Percentiles rank a stretch among this genome's conserved stretches.
These are phyloP conservation scores for Colletes gigas DNA, from an alignment of 1,140 invertebrate species.

Conservation along the genomic window DNA sequence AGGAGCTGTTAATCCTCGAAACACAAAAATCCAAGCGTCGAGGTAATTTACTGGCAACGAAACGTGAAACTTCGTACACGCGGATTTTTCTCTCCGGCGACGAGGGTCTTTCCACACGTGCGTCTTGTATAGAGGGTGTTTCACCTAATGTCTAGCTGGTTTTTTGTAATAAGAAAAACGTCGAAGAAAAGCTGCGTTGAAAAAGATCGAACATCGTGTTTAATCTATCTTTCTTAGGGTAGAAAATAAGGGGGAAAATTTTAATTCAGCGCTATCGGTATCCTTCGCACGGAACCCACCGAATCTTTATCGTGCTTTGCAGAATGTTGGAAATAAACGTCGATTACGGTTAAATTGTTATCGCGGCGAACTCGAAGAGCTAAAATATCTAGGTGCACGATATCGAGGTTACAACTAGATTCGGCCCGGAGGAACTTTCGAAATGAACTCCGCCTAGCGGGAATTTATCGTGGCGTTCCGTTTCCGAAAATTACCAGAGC, in stretches of 20 bases:
- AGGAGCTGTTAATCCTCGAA: conserved; percentile 10
- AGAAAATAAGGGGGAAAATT: too few relatives aligned
- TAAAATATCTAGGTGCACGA: background rate
- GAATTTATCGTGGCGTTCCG: conserved; percentile 35
- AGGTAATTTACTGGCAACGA: conserved; percentile 1
- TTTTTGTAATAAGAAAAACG: too few relatives aligned
- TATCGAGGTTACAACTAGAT: background rate
- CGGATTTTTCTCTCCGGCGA: background rate
- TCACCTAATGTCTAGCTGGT: too few relatives aligned
- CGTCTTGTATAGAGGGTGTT: too few relatives aligned
- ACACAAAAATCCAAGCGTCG: conserved; percentile 4
- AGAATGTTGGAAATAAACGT: too few relatives aligned
- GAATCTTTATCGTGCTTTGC: too few relatives aligned
- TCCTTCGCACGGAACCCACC: too few relatives aligned
- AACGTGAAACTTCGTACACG: background rate
- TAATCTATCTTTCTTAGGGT: too few relatives aligned
- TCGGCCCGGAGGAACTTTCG: conserved; percentile 38
- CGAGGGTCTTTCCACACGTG: background rate
- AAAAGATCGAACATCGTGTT: too few relatives aligned
- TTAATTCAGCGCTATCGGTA: too few relatives aligned
- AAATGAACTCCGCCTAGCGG: conserved; percentile 42
- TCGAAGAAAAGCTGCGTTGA: too few relatives aligned
- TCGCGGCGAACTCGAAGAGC: background rate
- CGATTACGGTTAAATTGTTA: background rate
- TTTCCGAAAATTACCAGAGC: conserved; percentile 40